Evolutionary conservation across 2,113 vertebrate species (phyloP).

Genomic region (Campylomormyrus tamandua): DNA sequence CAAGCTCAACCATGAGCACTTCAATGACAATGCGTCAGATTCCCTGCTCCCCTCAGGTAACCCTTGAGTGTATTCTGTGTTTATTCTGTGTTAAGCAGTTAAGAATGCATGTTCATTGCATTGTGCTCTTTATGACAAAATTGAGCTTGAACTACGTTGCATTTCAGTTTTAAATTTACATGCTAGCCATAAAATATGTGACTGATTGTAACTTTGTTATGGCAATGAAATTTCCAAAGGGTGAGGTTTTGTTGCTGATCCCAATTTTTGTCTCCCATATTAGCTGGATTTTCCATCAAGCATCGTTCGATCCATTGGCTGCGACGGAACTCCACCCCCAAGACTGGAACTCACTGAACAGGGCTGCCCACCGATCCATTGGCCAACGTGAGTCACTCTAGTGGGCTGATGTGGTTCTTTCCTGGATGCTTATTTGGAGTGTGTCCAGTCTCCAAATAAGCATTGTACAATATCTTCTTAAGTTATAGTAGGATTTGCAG

Average conservation of each 20-base stretch:
- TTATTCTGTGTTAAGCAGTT: neutral
- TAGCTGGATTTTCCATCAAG: conserved; percentile 16
- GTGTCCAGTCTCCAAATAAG: neutral
- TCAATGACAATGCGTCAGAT: neutral
- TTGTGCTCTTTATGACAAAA: neutral
- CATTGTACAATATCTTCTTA: neutral
- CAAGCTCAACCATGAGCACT: neutral
- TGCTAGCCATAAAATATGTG: neutral
- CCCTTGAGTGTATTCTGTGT: neutral
- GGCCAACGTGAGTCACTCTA: conserved; percentile 48
- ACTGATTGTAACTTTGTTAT: neutral
- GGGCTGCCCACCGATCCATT: conserved; percentile 36
- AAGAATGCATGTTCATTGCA: neutral
- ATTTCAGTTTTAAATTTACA: neutral
- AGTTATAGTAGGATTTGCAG: neutral
- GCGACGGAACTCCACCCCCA: conserved; percentile 30
- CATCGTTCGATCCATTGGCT: conserved; percentile 27
- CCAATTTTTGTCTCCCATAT: neutral
- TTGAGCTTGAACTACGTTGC: neutral
- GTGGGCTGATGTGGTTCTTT: neutral
- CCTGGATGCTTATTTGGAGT: neutral
- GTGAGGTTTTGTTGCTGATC: neutral
- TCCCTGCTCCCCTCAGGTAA: neutral
- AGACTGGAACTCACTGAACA: conserved; percentile 31
- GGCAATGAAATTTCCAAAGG: neutral